Evolutionary conservation across 2,797 vertebrate species (phyloP).

Genomic region (Anguilla marmorata): DNA sequence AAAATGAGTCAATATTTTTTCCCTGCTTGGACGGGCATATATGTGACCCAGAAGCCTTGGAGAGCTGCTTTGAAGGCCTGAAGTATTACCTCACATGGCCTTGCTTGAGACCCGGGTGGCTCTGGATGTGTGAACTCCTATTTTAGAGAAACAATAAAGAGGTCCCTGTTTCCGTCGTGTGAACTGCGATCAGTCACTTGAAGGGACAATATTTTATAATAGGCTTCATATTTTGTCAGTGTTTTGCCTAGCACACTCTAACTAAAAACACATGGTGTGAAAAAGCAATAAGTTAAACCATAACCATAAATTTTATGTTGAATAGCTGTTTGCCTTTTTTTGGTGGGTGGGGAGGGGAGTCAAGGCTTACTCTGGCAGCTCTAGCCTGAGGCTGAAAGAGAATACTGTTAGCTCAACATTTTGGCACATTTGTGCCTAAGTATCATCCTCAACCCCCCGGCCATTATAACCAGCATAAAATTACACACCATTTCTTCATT

Average conservation of each 20-base stretch:
- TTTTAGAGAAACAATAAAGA: too few relatives aligned
- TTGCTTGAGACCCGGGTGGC: background rate
- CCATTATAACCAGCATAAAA: background rate
- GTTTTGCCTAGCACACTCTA: background rate
- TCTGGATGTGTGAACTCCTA: background rate
- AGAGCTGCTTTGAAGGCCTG: background rate
- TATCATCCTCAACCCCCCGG: background rate
- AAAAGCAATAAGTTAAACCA: slow-evolving; percentile 9
- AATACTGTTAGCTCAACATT: background rate
- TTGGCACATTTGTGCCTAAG: background rate
- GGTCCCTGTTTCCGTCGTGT: background rate
- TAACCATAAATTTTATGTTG: slow-evolving; percentile 13
- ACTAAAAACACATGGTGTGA: slow-evolving; percentile 17
- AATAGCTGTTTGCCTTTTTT: background rate
- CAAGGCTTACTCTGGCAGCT: background rate
- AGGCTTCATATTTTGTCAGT: background rate
- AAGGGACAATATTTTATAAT: slow-evolving; percentile 17
- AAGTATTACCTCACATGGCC: background rate
- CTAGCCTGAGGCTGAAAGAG: background rate
- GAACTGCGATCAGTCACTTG: background rate
- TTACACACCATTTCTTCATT: background rate
- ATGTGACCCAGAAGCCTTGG: too few relatives aligned
- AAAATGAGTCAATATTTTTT: too few relatives aligned
- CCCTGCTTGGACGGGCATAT: too few relatives aligned
- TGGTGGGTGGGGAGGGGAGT: background rate